Percentiles rank a stretch among this genome's conserved stretches.
Evolutionary conservation across 2,888 invertebrate genomes (phyloP).

Genomic region (Chamaedrilus cognettii): DNA sequence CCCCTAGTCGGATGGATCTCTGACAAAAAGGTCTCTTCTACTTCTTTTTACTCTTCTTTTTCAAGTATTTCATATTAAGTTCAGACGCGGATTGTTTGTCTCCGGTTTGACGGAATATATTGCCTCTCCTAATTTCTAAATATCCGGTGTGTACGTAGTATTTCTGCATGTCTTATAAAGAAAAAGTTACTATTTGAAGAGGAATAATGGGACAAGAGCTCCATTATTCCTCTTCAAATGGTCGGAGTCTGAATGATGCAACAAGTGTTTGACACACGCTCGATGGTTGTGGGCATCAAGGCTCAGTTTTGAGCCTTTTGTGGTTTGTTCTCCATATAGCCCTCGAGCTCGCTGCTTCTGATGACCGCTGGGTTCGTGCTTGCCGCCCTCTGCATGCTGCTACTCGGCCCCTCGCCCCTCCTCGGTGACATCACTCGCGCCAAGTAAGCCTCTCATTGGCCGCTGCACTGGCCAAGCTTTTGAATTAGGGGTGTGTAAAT

Average conservation of each 20-base stretch:
- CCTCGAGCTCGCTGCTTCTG: neutral
- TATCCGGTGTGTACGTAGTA: neutral
- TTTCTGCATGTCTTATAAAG: neutral
- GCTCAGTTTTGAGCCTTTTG: neutral
- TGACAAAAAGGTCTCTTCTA: slow-evolving; percentile 1
- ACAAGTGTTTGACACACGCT: too few relatives aligned
- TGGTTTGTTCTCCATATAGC: neutral
- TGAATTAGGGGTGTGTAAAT: too few relatives aligned
- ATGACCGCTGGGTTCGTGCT: slow-evolving; percentile 12
- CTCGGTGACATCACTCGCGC: neutral
- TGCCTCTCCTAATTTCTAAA: neutral
- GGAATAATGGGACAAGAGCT: too few relatives aligned
- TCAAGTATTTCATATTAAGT: too few relatives aligned
- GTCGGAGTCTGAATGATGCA: too few relatives aligned
- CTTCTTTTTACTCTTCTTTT: neutral
- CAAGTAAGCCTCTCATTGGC: slow-evolving; percentile 15
- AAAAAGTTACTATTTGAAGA: too few relatives aligned
- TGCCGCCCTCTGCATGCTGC: slow-evolving; percentile 1
- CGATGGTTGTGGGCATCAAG: too few relatives aligned
- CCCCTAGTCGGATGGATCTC: slow-evolving; percentile 11
- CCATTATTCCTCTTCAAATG: too few relatives aligned
- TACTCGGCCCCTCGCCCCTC: slow-evolving; percentile 16
- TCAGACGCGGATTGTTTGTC: too few relatives aligned
- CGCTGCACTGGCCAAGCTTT: too few relatives aligned
- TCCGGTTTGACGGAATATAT: too few relatives aligned